Base-by-base conservation (phyloP, 2,113 vertebrate species). In the Leucosticte australis region DNA sequence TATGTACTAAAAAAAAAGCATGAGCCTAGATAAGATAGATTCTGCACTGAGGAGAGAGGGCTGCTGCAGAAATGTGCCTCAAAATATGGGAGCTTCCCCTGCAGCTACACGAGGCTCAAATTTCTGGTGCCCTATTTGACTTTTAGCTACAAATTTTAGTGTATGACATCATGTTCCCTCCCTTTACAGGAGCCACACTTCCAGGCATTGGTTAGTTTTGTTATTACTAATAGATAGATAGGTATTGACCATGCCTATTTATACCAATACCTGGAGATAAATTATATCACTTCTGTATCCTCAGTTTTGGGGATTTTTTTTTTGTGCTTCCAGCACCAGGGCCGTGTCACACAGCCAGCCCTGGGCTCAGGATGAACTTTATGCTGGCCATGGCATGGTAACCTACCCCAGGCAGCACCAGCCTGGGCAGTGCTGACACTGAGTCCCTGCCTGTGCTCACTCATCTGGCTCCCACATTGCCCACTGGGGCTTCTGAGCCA, bases 261-360 rank as follows among this genome's bases (percentile, higher is more conserved):
- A 6, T 49, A 62, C 8, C 35, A 49, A 31, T n/a, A 44, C 12
- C 18, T 52, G 8, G 7, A 68, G 24, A 73, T 30, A 86, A 80
- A 70, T 87, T 59, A 22, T 30, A 46, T 20, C 27, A 33, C 5
- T 92, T 74, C 11, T 49, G 2, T 42, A 53, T 9, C 59, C 59
- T 35, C 8, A 50, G 8, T 57, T 7, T 41, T 10, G n/a, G 22
- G 5, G 22, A 9, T 0, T 18, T 4, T 9, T 76, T n/a, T n/a
- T n/a, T 31, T 27, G 24, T 82, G 11, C 10, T 65, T 30, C 31
- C 60, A 33, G 41, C 15, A 17, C 6, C 67, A 39, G 24, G 57
- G 42, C 22, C 53, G 3, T 1, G 0, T 31, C 70, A 39, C 0
- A 2, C 1, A 3, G 62, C 24, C 65, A 85, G 2, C 37, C 21